Base-by-base conservation (phyloP, 2,113 vertebrate species). In the Leucopsar rothschildi region DNA sequence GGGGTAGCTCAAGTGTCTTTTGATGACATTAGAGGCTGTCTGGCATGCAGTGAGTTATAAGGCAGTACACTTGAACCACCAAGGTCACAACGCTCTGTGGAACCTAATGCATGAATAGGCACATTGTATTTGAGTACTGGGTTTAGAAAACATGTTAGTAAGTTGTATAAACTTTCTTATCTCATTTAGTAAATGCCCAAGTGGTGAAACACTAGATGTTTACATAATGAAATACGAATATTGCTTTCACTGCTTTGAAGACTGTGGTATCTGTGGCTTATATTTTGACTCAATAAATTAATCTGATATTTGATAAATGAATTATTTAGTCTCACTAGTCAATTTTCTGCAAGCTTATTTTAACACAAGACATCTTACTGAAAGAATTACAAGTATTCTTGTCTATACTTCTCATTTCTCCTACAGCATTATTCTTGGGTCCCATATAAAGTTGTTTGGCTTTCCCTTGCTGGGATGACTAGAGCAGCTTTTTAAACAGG, bases 91-190 rank as follows among this genome's bases (percentile, higher is more conserved):
- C 0, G 0, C 35, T 87, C 33, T 35, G 33, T 35, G 53, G 57
- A 64, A 85, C 53, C 61, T 37, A 49, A 44, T 25, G 59, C 49
- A 40, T 57, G 72, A 91, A 85, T 24, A 56, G 52, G 57, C 53
- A 86, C 60, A 45, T 47, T 92, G 81, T 91, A 45, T 91, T 47
- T 56, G 28, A 90, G 57, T 10, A 44, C 47, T 44, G 20, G 20
- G 33, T 82, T 85, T 79, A 90, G 52, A 90, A 93, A 93, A 72
- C 50, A 42, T 53, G 80, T 56, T 76, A 72, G n/a, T 28, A 49
- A 85, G 69, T 69, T 88, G 45, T 73, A 61, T 69, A 71, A 82
- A 93, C 78, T 82, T 93, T 63, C 86, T 92, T 94, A 86, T 93
- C 82, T 91, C 70, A 24, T 56, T 33, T 35, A 76, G 50, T 84